These are phyloP conservation scores for Spermophilus dauricus DNA, from an alignment of 2,113 vertebrate species.

Conservation along the genomic window DNA sequence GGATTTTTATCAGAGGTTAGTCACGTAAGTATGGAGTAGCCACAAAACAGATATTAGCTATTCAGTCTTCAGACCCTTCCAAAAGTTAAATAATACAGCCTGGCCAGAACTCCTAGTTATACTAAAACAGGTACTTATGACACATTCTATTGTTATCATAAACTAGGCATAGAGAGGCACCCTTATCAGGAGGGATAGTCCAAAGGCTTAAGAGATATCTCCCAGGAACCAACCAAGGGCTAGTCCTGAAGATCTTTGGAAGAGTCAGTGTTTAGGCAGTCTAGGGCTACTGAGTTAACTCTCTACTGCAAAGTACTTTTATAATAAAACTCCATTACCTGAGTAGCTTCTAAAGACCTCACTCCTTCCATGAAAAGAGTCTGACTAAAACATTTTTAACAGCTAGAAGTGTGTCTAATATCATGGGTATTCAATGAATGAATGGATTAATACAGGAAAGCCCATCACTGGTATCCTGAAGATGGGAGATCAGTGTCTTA, in stretches of 20 bases:
- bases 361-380: neutral
- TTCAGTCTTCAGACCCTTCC: neutral
- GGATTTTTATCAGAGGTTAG: too few relatives aligned
- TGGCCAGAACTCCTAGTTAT: neutral
- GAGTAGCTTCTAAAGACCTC: neutral
- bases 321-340: neutral
- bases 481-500: neutral
- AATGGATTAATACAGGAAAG: neutral
- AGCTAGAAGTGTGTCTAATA: neutral
- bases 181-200: neutral
- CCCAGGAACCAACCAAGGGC: neutral
- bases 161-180: neutral
- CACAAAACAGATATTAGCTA: neutral
- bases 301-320: neutral
- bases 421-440: neutral
- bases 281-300: neutral
- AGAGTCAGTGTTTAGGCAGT: neutral
- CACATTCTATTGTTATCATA: neutral
- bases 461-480: neutral
- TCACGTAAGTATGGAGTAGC: neutral
- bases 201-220: neutral
- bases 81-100: neutral
- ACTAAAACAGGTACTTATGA: neutral
- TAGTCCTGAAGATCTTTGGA: neutral
- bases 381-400: neutral